Conservation (phyloP, 2,797 vertebrate species). For the Acanthurus leucopareius region DNA sequence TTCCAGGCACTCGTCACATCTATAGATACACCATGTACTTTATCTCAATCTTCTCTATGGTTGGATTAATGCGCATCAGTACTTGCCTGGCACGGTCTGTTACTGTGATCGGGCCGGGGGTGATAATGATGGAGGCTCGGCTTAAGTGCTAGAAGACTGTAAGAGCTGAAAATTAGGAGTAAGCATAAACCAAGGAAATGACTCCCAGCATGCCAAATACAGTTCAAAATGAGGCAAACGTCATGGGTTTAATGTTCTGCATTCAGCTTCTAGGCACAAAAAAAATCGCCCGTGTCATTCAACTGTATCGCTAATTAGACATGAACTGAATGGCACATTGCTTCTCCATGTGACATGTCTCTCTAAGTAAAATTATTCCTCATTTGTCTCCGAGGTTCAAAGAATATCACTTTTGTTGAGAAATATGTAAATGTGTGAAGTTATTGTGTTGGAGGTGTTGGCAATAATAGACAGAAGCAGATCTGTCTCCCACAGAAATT, state of each 20-base stretch:
- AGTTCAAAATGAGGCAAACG: constrained; percentile 51
- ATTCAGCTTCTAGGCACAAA: constrained; percentile 62
- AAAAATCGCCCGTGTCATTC: constrained; percentile 65
- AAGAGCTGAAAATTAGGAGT: constrained; percentile 65
- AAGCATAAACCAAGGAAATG: constrained; percentile 60
- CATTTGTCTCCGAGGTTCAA: constrained; percentile 76
- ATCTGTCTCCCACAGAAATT: constrained; percentile 86
- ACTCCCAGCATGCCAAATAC: constrained; percentile 50
- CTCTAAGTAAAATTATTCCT: constrained; percentile 74
- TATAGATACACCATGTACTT: constrained; percentile 46
- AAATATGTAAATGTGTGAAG: constrained; percentile 85
- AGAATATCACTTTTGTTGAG: constrained; percentile 83
- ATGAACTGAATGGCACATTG: constrained; percentile 68
- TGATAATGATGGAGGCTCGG: constrained; percentile 70
- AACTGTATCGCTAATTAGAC: constrained; percentile 63
- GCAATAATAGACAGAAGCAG: constrained; percentile 85
- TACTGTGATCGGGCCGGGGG: constrained; percentile 65
- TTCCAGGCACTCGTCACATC: constrained; percentile 38
- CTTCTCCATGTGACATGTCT: constrained; percentile 71
- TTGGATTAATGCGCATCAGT: constrained; percentile 54
- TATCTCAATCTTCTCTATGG: constrained; percentile 49
- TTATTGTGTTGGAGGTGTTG: constrained; percentile 84
- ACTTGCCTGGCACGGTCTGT: constrained; percentile 64
- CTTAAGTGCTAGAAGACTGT: constrained; percentile 68
- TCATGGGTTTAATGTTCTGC: constrained; percentile 53